Evolutionary conservation across 1,140 invertebrate species (phyloP), one percentile per base, ranked within the genome.

Genomic region (Yoshiicerus persimilis): DNA sequence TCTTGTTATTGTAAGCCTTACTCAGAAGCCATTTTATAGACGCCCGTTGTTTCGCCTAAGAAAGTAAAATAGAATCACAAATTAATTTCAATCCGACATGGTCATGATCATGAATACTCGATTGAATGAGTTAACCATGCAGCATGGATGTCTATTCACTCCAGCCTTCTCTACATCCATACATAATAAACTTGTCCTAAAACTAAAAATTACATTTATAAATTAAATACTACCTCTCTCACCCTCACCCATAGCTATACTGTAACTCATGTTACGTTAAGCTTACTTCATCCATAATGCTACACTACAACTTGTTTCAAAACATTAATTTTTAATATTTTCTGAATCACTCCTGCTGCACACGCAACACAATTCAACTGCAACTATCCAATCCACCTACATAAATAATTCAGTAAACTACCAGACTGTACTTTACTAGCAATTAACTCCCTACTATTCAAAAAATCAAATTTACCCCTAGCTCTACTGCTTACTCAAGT

Each of bases 21-120:
- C 97, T 97, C 85, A 99, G 94, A 90, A 99, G 95, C 98, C 98
- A 99, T 95, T 98, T 97, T 91, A 99, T 95, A 91, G 98, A 99
- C 91, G 98, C 97, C 93, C 97, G 95, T 93, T 99, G 96, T 94
- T 99, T 99, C 91, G 98, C 98, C 98, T 99, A 95, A 47, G 96
- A 95, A 91, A 94, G 93, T 92, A 92, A 92, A 56, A 32, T 36
- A 77, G 16, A 80, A 36, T 36, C 75, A 80, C 47, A 80, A 80
- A 80, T 80, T 80, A 56, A 84, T 34, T 84, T 47, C 23, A 84
- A 84, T 84, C 32, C 38, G 83, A 41, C 83, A 84, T 84, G 83
- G 39, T 84, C 83, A 84, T 84, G 83, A 84, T 47, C 83, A 84
- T 84, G 83, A 84, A 84, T 84, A 47, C 83, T 34, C 20, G 38